Evolutionary conservation across 2,113 vertebrate species (phyloP).

Genomic region (Vidua chalybeata): DNA sequence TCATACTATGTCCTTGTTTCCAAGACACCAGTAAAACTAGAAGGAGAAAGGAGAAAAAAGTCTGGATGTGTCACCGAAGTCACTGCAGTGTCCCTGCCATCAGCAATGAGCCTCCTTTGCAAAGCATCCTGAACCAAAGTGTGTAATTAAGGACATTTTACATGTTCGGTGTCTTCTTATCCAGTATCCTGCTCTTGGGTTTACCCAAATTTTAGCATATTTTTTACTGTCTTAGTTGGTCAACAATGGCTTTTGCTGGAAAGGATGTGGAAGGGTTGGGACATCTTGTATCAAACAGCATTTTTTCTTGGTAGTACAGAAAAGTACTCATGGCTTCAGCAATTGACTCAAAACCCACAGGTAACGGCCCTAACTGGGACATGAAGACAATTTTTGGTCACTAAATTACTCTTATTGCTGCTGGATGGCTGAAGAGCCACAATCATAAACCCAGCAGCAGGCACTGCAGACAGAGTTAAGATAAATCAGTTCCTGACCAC

Average conservation of each 20-base stretch:
- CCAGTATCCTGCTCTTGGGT: background rate
- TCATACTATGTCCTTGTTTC: background rate
- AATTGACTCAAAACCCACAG: background rate
- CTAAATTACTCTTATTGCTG: conserved; percentile 30
- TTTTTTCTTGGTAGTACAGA: background rate
- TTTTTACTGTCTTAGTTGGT: background rate
- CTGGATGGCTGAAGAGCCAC: background rate
- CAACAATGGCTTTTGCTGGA: background rate
- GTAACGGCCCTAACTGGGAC: background rate
- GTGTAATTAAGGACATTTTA: background rate
- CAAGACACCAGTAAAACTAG: background rate
- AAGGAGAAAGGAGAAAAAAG: background rate
- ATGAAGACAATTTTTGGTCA: background rate
- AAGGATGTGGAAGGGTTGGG: background rate
- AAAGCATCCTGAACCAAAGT: background rate
- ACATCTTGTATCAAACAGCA: background rate
- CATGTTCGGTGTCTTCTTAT: background rate
- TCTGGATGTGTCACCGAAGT: background rate
- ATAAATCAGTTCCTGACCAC: conserved; percentile 18
- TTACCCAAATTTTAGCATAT: background rate
- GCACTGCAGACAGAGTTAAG: background rate
- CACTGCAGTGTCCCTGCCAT: background rate
- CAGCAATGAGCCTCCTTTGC: background rate
- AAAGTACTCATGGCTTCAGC: background rate
- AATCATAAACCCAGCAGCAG: background rate